Evolutionary conservation across 2,888 invertebrate genomes (phyloP).

Genomic region (Cepaea hortensis): DNA sequence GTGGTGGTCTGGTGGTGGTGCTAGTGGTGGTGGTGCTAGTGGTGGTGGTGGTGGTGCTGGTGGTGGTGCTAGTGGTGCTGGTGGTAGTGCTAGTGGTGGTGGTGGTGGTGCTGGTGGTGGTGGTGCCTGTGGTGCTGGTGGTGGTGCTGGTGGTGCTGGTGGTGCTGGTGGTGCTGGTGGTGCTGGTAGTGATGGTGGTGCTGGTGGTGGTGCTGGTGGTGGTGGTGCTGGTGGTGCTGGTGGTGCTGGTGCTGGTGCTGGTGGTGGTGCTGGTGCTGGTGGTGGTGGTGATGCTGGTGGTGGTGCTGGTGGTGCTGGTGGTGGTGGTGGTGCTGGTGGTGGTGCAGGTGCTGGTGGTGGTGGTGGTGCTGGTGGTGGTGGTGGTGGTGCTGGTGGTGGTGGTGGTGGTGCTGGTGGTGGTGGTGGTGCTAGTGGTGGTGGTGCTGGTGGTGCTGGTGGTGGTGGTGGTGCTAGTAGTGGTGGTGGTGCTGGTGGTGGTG

Average conservation of each 20-base stretch:
- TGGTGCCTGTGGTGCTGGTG: not conserved
- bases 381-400: not conserved
- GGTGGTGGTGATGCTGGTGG: not conserved
- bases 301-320: not conserved
- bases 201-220: not conserved
- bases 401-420: not conserved
- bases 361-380: not conserved
- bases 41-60: too few species aligned
- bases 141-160: not conserved
- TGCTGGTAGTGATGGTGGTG: not conserved
- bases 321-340: not conserved
- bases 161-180: not conserved
- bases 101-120: not conserved
- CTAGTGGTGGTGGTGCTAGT: too few species aligned
- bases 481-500: too few species aligned
- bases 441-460: not conserved
- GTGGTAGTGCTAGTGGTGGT: not conserved
- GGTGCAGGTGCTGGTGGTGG: not conserved
- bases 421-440: not conserved
- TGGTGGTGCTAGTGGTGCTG: not conserved
- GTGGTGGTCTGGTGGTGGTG: too few species aligned
- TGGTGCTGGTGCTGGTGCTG: too few species aligned
- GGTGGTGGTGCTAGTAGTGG: too few species aligned
- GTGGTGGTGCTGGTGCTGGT: too few species aligned
- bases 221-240: not conserved